Base-by-base conservation (phyloP, 2,888 invertebrate species). In the Mactromeris polynyma region DNA sequence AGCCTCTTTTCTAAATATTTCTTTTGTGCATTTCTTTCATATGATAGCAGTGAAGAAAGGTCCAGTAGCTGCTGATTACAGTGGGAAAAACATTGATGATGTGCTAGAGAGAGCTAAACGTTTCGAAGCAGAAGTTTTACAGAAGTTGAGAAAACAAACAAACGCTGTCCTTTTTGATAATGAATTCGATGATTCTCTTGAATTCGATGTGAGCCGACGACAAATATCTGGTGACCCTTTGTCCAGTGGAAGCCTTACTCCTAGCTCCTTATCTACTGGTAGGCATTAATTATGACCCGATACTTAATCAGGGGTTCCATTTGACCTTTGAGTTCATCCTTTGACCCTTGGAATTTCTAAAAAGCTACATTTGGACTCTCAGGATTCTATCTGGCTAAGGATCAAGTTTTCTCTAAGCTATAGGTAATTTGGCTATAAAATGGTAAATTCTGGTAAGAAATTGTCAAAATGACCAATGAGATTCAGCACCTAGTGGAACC, bases 211-310 rank as follows among this genome's bases (percentile, higher is more conserved):
- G n/a, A 90, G 92, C 82, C 58, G 79, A 80, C 88, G 85, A 42
- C 86, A 86, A 26, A 85, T 81, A 9, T 90, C 90, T 9, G 89
- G 84, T 3, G 85, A 87, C 14, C 87, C 86, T 17, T 83, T 93
- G 26, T 93, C 93, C 3, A 91, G 86, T 69, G 92, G 93, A 33
- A 92, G 91, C 31, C 73, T 92, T 21, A 91, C 93, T 51, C 91
- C 92, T 1, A 90, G 90, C 26, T 94, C 94, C 46, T 83, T 93
- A 33, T 94, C 94, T 26, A 94, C 93, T 86, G 94, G 94, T 94
- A 80, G 46, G 82, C 0, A 36, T 33, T 6, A 26, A 11, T 64
- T 64, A 64, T 26, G n/a, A n/a, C n/a, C n/a, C n/a, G n/a, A n/a
- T n/a, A n/a, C n/a, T n/a, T n/a, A n/a, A n/a, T n/a, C n/a, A n/a